Percentiles rank a stretch among this genome's conserved stretches.
Conservation (phyloP, 2,113 vertebrate genomes). For the Podarcis raffonei region DNA sequence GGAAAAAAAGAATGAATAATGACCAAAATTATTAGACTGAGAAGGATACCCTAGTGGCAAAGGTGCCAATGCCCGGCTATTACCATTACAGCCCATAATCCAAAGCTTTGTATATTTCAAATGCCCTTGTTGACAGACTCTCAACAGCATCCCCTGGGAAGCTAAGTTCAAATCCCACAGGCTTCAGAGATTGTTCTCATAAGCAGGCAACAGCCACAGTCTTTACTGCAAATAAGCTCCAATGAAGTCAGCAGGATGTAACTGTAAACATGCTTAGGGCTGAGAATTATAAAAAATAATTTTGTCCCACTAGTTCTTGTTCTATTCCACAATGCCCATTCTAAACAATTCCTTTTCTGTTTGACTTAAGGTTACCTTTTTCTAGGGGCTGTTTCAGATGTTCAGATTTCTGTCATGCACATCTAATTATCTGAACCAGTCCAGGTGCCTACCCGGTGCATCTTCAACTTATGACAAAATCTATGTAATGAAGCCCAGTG, state of each 20-base stretch:
- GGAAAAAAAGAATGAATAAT: not conserved
- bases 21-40: not conserved
- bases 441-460: too few relatives aligned
- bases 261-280: not conserved
- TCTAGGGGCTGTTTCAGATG: not conserved
- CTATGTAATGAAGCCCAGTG: too few relatives aligned
- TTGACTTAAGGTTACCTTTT: not conserved
- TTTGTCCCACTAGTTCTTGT: not conserved
- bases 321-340: not conserved
- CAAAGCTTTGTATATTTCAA: conserved; percentile 18
- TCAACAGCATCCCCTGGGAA: not conserved
- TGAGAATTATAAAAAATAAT: too few relatives aligned
- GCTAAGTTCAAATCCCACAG: not conserved
- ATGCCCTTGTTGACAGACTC: not conserved
- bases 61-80: not conserved
- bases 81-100: not conserved
- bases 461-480: too few relatives aligned
- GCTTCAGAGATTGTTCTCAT: not conserved
- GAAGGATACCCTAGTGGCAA: not conserved
- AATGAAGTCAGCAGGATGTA: not conserved
- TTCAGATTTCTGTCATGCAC: not conserved
- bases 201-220: not conserved
- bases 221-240: not conserved
- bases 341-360: not conserved
- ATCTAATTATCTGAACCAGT: not conserved